Evolutionary conservation across 1,140 invertebrate species (phyloP).

Genomic region (Neelides sp.): DNA sequence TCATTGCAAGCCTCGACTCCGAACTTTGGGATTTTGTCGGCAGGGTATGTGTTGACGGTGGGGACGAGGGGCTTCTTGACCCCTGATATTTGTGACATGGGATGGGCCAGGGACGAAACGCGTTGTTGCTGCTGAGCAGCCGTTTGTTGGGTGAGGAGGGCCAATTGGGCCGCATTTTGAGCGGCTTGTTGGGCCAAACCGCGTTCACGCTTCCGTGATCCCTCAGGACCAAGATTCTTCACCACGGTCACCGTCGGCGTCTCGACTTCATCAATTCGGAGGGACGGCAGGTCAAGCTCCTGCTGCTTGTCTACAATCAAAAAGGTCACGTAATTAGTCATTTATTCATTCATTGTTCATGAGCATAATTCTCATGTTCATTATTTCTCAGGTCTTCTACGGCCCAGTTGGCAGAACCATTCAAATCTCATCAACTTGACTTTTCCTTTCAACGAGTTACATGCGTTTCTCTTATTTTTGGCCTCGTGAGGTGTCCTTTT

Average conservation of each 20-base stretch:
- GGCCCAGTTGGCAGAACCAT: neutral
- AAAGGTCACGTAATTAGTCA: neutral
- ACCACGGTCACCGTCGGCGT: conserved; percentile 19
- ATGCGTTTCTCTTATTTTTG: no score
- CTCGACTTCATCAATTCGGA: conserved; percentile 58
- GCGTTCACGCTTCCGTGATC: no score
- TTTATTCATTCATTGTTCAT: no score
- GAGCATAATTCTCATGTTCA: no score
- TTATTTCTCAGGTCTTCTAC: neutral
- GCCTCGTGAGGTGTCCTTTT: no score
- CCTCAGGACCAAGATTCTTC: no score
- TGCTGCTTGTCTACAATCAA: conserved; percentile 81
- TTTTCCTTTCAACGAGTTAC: no score
- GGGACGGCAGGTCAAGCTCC: conserved; percentile 78
- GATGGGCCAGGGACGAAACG: no score
- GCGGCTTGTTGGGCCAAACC: no score
- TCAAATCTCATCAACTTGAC: no score
- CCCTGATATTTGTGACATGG: conserved; percentile 83
- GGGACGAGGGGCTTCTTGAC: conserved; percentile 74
- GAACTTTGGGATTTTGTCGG: conserved; percentile 71
- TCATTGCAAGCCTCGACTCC: conserved; percentile 84
- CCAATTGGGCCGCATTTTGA: neutral
- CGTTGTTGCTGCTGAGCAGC: conserved; percentile 7
- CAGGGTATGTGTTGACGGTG: conserved; percentile 73
- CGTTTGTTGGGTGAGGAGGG: conserved; percentile 3